Evolutionary conservation across 2,113 vertebrate species (phyloP), one percentile per base, ranked within the genome.

Genomic region (Ammodytes marinus): DNA sequence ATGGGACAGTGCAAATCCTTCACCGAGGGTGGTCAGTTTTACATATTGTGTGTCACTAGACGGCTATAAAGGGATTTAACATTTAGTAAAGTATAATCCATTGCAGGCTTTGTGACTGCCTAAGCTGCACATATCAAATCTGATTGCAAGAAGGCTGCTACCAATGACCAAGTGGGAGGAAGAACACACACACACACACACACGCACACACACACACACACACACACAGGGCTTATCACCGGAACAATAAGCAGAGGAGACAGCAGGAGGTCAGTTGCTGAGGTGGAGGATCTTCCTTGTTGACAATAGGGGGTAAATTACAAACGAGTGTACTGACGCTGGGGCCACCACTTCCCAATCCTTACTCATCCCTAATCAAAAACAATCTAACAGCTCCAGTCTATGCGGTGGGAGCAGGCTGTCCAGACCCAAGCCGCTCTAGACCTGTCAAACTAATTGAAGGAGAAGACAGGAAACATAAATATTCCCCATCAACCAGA

Each of bases 21-120:
- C 94, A 90, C 91, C 52, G 73, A 90, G 92, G 93, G 92, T 94
- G 94, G 94, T 93, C 93, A 92, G 92, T 94, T 95, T 93, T 95
- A 92, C 94, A 95, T 94, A 95, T 93, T 95, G 95, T 95, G 92
- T 93, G 91, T 91, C 93, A 94, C 92, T 93, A 93, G 92, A 93
- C 74, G 86, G 93, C 91, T 91, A 91, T 95, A 95, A 96, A 91
- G 84, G 93, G 94, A 94, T 95, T 96, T 94, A 94, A 92, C 92
- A 94, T 94, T 92, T 94, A 94, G 93, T 88, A 88, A 93, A 83
- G 89, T 91, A 94, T 95, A 95, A 95, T 95, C 93, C 92, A 90
- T 77, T 6, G 84, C 75, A 84, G 91, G 93, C 91, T 94, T 93
- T 94, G 93, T 94, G 94, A 79, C 91, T 93, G 86, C 80, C 87